Evolutionary conservation across 2,113 vertebrate genomes (phyloP).

Genomic region (Rhinolophus ferrumequinum): DNA sequence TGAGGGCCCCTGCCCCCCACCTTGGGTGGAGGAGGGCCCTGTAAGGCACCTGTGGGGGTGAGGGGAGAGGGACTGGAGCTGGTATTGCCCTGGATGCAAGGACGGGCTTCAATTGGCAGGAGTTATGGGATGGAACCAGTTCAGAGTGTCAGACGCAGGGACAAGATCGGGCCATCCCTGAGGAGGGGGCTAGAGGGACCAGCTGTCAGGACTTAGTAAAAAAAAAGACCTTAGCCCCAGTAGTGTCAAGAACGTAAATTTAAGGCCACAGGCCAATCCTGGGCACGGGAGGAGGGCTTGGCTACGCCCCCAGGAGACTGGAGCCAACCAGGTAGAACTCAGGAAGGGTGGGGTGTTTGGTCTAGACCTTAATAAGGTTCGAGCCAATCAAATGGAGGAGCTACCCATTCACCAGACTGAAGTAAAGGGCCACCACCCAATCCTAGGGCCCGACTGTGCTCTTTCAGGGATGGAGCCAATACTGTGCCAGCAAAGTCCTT

Average conservation of each 20-base stretch:
- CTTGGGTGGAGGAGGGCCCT: slow-evolving; percentile 65
- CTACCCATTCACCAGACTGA: background rate
- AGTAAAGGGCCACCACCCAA: background rate
- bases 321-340: background rate
- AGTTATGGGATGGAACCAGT: background rate
- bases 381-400: background rate
- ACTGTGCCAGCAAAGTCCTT: background rate
- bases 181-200: background rate
- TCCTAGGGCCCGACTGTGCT: background rate
- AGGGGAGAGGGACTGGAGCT: slow-evolving; percentile 69
- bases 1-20: slow-evolving; percentile 51
- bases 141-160: background rate
- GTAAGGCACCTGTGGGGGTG: slow-evolving; percentile 72
- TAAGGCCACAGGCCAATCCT: background rate
- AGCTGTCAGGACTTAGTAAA: background rate
- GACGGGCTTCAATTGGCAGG: slow-evolving; percentile 63
- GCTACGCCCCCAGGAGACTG: background rate
- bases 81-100: slow-evolving; percentile 41
- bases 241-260: slow-evolving; percentile 53
- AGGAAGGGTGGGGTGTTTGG: fast-evolving
- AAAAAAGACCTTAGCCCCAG: background rate
- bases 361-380: background rate
- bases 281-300: background rate
- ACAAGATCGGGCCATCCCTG: background rate
- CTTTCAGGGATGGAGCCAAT: background rate